These are phyloP conservation scores for Phengaris alcon DNA, from an alignment of 2,888 invertebrate genomes.

Conservation along the genomic window DNA sequence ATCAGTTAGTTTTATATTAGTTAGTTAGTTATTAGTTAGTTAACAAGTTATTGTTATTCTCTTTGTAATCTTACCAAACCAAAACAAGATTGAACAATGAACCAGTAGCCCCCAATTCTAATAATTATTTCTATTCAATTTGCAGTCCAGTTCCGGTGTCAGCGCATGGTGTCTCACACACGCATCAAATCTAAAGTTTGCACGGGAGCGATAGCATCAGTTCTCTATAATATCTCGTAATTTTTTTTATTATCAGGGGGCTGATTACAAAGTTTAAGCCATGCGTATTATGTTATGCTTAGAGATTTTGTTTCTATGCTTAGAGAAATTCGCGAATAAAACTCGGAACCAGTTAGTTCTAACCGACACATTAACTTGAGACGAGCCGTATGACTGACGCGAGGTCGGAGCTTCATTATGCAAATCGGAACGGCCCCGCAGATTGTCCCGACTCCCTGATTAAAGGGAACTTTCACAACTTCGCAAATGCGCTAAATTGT, in stretches of 20 bases:
- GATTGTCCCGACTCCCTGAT: slow-evolving; percentile 19
- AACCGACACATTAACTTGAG: slow-evolving; percentile 21
- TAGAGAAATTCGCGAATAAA: not conserved
- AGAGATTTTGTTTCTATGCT: not conserved
- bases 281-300: not conserved
- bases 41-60: too few relatives aligned
- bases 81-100: too few relatives aligned
- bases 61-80: too few relatives aligned
- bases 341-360: not conserved
- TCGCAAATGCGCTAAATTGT: slow-evolving; percentile 21
- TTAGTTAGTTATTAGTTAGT: too few relatives aligned
- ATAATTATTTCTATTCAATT: too few relatives aligned
- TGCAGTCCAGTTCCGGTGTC: too few relatives aligned
- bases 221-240: too few relatives aligned
- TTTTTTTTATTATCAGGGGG: too few relatives aligned
- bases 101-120: too few relatives aligned
- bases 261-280: not conserved
- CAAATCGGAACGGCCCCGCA: slow-evolving; percentile 28
- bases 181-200: not conserved
- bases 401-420: slow-evolving; percentile 31
- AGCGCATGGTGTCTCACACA: too few relatives aligned
- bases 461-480: slow-evolving; percentile 26
- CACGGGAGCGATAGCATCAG: not conserved
- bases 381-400: slow-evolving; percentile 26
- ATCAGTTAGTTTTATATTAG: too few relatives aligned